Base-by-base conservation (phyloP, 2,888 invertebrate genomes). In the Xanthia togata region DNA sequence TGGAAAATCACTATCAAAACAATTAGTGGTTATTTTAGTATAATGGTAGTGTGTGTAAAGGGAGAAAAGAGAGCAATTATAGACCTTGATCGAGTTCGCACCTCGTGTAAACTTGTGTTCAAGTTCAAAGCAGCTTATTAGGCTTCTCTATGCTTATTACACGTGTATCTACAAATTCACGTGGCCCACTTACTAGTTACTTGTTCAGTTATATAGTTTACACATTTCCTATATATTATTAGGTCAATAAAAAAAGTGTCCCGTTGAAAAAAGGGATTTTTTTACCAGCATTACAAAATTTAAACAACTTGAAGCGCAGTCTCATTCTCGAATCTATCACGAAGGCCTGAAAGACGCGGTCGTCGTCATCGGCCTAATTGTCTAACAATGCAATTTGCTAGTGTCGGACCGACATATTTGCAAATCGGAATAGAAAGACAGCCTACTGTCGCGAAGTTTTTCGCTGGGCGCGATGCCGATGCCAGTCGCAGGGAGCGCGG, bases 401-500 rank as follows among this genome's bases (percentile, higher is more conserved):
- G 44, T 47, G 63, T 63, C 57, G 23, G 57, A 8, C 6, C 17
- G 64, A 59, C 35, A 72, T 65, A 72, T 59, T 64, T 47, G n/a
- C 50, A 59, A 63, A 63, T 77, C 41, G 35, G 41, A 53, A 65
- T 77, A 65, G 31, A 78, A 71, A 71, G 50, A 31, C 26, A 41
- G 41, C 35, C 50, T 70, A 53, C 31, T 59, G 59, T 50, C 14
- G 12, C 26, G 12, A 50, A 76, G 26, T 47, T 35, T 31, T 20
- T 35, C 14, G 20, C 17, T 63, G 26, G 17, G 2, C 31, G 23
- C 47, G n/a, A 11, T 59, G 64, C 71, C 47, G n/a, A 11, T 59
- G 64, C 71, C 65, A 44, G 77, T 31, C 47, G 35, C 77, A 59
- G 31, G 50, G 35, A 38, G 41, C 5, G 14, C 9, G 47, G 17